Conservation (phyloP, 2,797 vertebrate species). For the Thaleichthys pacificus region DNA sequence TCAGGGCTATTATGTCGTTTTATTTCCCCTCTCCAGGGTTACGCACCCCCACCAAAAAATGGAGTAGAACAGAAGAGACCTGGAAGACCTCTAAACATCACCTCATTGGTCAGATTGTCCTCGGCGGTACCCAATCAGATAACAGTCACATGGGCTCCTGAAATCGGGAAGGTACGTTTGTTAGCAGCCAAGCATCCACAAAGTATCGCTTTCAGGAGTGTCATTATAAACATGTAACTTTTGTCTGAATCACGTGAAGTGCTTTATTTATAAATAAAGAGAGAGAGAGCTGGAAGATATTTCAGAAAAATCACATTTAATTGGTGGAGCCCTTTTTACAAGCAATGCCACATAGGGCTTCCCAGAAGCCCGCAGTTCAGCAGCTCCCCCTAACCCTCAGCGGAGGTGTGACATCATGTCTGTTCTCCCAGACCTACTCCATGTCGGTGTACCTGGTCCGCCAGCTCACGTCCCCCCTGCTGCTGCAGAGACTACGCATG, state of each 20-base stretch:
- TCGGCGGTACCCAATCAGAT: constrained; percentile 98
- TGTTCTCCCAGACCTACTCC: constrained; percentile 85
- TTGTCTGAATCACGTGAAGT: too few species aligned
- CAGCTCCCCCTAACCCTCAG: background rate
- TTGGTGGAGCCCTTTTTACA: too few species aligned
- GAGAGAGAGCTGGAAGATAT: background rate
- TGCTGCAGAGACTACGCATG: constrained; percentile 94
- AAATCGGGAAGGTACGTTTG: constrained; percentile 90
- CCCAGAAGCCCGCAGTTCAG: too few species aligned
- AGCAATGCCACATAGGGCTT: too few species aligned
- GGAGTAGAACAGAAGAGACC: constrained; percentile 96
- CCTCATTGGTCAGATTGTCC: constrained; percentile 88
- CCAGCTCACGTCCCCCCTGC: constrained; percentile 92
- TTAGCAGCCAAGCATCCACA: background rate
- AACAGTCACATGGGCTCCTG: constrained; percentile 94
- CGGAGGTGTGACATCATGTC: constrained; percentile 9
- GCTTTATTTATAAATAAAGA: too few species aligned
- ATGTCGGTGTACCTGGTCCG: constrained; percentile 96
- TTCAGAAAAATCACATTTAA: too few species aligned
- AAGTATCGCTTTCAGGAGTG: background rate
- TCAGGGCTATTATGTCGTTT: background rate
- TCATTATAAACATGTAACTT: too few species aligned
- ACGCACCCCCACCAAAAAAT: constrained; percentile 92
- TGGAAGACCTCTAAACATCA: constrained; percentile 93
- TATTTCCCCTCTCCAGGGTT: constrained; percentile 76